Evolutionary conservation across 2,113 vertebrate genomes (phyloP).

Genomic region (Copsychus sechellarum): DNA sequence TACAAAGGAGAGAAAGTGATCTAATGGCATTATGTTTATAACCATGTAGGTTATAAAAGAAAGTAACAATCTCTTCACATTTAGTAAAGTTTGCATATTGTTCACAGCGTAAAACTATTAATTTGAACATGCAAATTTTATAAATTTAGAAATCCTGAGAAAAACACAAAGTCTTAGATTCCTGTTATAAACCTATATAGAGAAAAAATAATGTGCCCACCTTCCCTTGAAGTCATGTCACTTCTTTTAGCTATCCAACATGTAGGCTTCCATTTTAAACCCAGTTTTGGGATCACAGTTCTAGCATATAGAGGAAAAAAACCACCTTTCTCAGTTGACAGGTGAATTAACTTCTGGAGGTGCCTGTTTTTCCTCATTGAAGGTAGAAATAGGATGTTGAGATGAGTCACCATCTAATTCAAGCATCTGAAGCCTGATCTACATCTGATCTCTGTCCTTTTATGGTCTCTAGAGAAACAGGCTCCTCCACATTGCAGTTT

Average conservation of each 20-base stretch:
- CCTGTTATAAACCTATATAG: not conserved
- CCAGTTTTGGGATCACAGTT: not conserved
- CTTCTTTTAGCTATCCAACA: not conserved
- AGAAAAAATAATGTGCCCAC: not conserved
- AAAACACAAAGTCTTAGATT: not conserved
- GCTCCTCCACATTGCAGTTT: not conserved
- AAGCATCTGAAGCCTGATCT: not conserved
- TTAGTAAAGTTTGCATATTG: not conserved
- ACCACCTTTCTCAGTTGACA: not conserved
- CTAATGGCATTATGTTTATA: not conserved
- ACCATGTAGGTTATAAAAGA: not conserved
- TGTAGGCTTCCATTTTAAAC: not conserved
- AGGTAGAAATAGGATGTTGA: not conserved
- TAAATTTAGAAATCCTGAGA: not conserved
- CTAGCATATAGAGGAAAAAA: not conserved
- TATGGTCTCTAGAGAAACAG: not conserved
- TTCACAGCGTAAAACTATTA: not conserved
- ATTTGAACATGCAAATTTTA: not conserved
- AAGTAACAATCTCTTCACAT: not conserved
- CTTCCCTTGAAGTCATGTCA: not conserved
- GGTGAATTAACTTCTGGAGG: not conserved
- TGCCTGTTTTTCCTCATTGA: not conserved
- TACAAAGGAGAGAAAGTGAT: not conserved
- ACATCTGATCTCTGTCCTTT: not conserved
- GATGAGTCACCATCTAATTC: not conserved